phyloP scores from a whole-genome alignment of 2,888 invertebrate genomes.

The Amiota mariae region DNA sequence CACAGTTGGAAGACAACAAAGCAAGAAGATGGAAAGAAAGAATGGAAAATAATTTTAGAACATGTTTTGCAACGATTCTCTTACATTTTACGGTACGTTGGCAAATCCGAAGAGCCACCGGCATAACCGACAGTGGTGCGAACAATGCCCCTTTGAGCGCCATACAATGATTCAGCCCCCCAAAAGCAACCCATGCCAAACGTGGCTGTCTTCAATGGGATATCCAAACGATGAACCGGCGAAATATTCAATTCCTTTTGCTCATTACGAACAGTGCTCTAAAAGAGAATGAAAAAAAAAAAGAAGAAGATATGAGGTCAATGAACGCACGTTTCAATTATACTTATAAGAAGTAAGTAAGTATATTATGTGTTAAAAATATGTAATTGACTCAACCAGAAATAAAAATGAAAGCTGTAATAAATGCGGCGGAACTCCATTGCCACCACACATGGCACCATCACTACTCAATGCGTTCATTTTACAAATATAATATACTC shows the following conservation, averaged over 20 bases:
- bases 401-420: slow-evolving; percentile 14
- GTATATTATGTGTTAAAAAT: not conserved
- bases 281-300: slow-evolving; percentile 37
- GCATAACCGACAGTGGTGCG: slow-evolving; percentile 95
- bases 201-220: slow-evolving; percentile 77
- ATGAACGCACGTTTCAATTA: not conserved
- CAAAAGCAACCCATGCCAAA: slow-evolving; percentile 97
- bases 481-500: too few relatives aligned
- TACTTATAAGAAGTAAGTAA: too few relatives aligned
- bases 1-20: slow-evolving; percentile 39
- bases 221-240: slow-evolving; percentile 67
- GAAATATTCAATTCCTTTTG: slow-evolving; percentile 68
- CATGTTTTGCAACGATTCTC: slow-evolving; percentile 65
- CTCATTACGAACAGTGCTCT: slow-evolving; percentile 71
- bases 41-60: slow-evolving; percentile 35
- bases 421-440: not conserved
- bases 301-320: slow-evolving; percentile 9
- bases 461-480: not conserved
- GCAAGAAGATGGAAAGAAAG: slow-evolving; percentile 37
- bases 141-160: slow-evolving; percentile 80
- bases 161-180: slow-evolving; percentile 90
- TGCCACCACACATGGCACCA: not conserved
- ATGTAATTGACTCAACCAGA: not conserved
- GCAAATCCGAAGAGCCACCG: slow-evolving; percentile 86
- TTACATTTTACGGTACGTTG: slow-evolving; percentile 90